Conservation (phyloP, 2,888 invertebrate species). For the Meandrusa payeni region DNA sequence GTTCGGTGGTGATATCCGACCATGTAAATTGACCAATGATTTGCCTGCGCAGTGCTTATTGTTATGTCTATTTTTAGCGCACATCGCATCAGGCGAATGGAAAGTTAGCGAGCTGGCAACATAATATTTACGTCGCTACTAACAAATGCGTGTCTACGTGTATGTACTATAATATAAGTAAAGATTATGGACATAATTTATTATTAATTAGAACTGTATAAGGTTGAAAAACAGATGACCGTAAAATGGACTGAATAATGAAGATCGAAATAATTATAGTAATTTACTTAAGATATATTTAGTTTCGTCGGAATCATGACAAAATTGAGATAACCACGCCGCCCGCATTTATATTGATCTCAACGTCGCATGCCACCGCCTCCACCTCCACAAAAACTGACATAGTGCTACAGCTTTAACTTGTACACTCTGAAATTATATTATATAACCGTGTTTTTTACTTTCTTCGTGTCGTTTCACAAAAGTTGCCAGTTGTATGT, state of each 20-base stretch:
- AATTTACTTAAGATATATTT: no score
- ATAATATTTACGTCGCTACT: conserved; percentile 42
- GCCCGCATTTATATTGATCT: conserved; percentile 23
- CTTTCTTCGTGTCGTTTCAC: no score
- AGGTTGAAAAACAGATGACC: no score
- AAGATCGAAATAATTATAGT: no score
- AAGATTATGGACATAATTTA: no score
- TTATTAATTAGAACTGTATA: no score
- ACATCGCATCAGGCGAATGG: conserved; percentile 63
- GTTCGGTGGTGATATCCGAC: conserved; percentile 25
- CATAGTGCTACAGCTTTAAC: no score
- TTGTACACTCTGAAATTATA: no score
- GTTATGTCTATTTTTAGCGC: conserved; percentile 67
- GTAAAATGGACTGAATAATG: no score
- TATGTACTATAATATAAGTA: conserved; percentile 23
- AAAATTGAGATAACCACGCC: conserved; percentile 17
- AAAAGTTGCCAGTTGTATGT: no score
- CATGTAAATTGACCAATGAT: conserved; percentile 48
- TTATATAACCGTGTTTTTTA: no score
- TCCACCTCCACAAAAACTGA: conserved; percentile 22
- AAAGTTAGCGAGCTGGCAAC: conserved; percentile 72
- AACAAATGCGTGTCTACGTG: conserved; percentile 32
- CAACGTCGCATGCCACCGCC: conserved; percentile 10
- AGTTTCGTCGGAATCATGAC: no score
- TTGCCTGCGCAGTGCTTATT: conserved; percentile 55